Evolutionary conservation across 2,113 vertebrate species (phyloP), one percentile per base, ranked within the genome.

Genomic region (Arizona elegans): DNA sequence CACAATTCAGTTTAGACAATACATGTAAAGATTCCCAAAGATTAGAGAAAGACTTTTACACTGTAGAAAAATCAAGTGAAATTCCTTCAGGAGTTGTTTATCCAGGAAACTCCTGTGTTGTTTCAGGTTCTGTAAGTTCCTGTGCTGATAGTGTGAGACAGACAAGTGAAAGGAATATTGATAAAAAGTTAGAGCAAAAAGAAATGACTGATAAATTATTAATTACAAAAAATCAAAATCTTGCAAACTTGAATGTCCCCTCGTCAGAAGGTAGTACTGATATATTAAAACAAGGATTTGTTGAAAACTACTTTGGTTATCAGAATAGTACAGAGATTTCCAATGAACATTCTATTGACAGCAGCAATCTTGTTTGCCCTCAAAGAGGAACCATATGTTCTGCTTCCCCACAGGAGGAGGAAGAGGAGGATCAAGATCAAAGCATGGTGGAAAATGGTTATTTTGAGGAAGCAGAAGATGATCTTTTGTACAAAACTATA

Each of bases 391-490:
- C 54, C 15, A 96, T 96, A 91, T 95, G 97, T 92, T 97, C 97
- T 94, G 95, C 97, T 21, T 96, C 96, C 55, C 95, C 96, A 54
- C 97, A 96, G 13, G 97, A 98, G 1, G 97, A 99, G 5, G 98
- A 99, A 0, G 98, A 98, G 23, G 98, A 97, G 23, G 97, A 98
- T 17, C 97, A 98, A 56, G 97, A 99, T 94, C 98, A 98, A 52
- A 98, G 99, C 93, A 99, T 99, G 98, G 98, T 99, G 81, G 98
- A 99, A 97, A 99, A 99, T 1, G 99, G 99, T 86, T 99, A 99
- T 97, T 99, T 99, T 3, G 99, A 99, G 96, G 99, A 99, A 97
- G 96, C 98, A 0, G 98, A 98, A 12, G 97, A 98, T 38, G 96
- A 96, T 3, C 95, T 96, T 92, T 96, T 98, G 90, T 98, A 98